A percentile compares a stretch with the other conserved stretches of the same genome.
These are phyloP conservation scores for Carcharodon carcharias DNA, from an alignment of 2,797 vertebrate species.

Conservation along the genomic window DNA sequence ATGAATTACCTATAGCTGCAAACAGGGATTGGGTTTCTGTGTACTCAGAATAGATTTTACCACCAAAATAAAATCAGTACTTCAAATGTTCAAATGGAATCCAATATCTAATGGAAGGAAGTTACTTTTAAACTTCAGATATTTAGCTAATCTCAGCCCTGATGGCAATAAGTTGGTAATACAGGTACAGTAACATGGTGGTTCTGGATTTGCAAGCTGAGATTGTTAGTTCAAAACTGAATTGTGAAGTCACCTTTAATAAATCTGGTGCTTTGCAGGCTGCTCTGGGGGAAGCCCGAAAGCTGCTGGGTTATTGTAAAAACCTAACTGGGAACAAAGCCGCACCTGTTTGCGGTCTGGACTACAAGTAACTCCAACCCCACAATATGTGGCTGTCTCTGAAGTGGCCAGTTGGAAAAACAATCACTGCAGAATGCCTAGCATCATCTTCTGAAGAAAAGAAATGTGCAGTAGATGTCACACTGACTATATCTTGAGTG, in stretches of 20 bases:
- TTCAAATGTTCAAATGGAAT: not conserved
- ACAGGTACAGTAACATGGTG: not conserved
- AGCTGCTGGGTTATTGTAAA: not conserved
- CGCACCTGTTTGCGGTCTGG: not conserved
- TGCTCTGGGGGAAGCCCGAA: not conserved
- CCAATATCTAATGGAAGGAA: not conserved
- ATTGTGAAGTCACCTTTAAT: not conserved
- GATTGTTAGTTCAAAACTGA: not conserved
- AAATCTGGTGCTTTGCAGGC: not conserved
- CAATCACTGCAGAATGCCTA: not conserved
- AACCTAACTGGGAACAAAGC: not conserved
- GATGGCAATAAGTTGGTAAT: not conserved
- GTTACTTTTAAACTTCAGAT: not conserved
- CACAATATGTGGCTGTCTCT: not conserved
- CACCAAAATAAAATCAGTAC: not conserved
- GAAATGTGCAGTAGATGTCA: not conserved
- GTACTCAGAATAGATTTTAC: too few species aligned
- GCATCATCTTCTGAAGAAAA: not conserved
- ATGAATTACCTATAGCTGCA: not conserved
- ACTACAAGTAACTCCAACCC: not conserved
- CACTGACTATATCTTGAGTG: not conserved
- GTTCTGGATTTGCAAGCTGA: not conserved
- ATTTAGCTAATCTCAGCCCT: not conserved
- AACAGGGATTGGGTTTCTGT: not conserved
- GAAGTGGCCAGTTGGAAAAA: not conserved